Conservation (phyloP, 2,797 vertebrate genomes). For the Varecia variegata region DNA sequence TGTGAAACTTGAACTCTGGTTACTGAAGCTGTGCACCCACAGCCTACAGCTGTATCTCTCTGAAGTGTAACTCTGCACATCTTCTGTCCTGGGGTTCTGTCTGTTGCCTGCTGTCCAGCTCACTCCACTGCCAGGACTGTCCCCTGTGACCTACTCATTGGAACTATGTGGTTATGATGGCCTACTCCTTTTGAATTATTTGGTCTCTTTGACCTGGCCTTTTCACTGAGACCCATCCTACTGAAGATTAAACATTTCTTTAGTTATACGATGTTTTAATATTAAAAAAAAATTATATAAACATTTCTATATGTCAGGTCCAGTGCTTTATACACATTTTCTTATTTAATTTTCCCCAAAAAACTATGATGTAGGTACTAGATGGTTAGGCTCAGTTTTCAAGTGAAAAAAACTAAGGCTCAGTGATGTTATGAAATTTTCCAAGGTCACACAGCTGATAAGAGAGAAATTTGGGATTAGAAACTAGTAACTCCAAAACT, state of each 20-base stretch:
- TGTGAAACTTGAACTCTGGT: neutral
- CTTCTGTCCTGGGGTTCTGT: neutral
- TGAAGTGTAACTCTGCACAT: neutral
- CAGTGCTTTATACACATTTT: neutral
- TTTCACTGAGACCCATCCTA: neutral
- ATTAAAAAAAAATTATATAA: neutral
- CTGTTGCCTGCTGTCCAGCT: neutral
- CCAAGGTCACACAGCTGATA: neutral
- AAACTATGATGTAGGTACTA: neutral
- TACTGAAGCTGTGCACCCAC: neutral
- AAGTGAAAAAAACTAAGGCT: neutral
- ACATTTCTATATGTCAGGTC: neutral
- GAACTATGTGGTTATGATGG: neutral
- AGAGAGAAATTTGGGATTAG: neutral
- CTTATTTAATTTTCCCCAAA: neutral
- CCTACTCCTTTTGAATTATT: neutral
- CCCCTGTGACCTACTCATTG: neutral
- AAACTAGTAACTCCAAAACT: neutral
- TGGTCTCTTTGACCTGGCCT: neutral
- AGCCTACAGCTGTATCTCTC: neutral
- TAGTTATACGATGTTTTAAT: neutral
- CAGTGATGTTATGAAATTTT: neutral
- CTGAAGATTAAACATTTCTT: neutral
- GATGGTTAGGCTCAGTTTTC: neutral
- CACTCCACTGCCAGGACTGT: neutral